These are phyloP conservation scores for Caenorhabditis sp. DNA, from an alignment of 2,888 invertebrate species.

Conservation along the genomic window DNA sequence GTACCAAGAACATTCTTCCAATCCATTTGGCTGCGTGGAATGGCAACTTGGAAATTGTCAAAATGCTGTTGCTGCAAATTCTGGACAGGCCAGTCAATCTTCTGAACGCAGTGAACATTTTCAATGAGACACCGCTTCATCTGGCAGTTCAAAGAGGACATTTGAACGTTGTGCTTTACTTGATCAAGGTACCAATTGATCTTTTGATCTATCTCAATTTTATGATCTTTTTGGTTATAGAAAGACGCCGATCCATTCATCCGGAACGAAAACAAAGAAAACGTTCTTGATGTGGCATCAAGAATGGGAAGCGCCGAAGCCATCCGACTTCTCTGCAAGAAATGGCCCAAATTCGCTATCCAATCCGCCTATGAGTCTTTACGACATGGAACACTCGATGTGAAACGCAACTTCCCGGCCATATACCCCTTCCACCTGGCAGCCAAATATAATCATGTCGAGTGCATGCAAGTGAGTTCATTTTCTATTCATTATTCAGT, in stretches of 20 bases:
- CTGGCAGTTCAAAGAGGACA: constrained; percentile 90
- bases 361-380: constrained; percentile 69
- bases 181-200: constrained; percentile 88
- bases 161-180: constrained; percentile 86
- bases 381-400: constrained; percentile 55
- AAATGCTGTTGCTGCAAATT: constrained; percentile 55
- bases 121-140: constrained; percentile 87
- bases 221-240: too few relatives aligned
- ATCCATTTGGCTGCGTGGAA: constrained; percentile 81
- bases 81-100: constrained; percentile 47
- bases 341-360: constrained; percentile 62
- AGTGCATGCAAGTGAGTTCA: constrained; percentile 78
- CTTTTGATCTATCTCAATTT: too few relatives aligned
- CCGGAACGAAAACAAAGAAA: constrained; percentile 87
- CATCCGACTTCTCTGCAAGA: constrained; percentile 60
- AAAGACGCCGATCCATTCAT: constrained; percentile 75
- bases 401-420: constrained; percentile 62
- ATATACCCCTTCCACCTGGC: constrained; percentile 89
- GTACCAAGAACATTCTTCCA: constrained; percentile 76
- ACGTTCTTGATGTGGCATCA: constrained; percentile 94
- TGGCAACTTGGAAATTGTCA: constrained; percentile 75
- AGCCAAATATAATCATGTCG: constrained; percentile 88
- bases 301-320: constrained; percentile 85
- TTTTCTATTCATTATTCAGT: constrained; percentile 56
- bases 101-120: constrained; percentile 71